These are phyloP conservation scores for Molossus alvarezi DNA, from an alignment of 2,797 vertebrate genomes.

Conservation along the genomic window DNA sequence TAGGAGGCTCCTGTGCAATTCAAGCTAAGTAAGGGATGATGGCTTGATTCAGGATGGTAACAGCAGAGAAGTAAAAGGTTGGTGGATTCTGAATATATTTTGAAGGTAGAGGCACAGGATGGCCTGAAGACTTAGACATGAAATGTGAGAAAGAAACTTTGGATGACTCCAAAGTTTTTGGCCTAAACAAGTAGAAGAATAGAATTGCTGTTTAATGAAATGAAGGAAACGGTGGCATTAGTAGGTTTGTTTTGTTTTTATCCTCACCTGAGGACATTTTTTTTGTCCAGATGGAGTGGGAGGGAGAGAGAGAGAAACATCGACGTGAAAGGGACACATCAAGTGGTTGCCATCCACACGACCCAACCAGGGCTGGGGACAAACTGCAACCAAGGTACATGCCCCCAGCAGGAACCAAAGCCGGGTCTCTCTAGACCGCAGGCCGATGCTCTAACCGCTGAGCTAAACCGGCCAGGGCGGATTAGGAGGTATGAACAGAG, in stretches of 20 bases:
- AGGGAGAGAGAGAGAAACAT: too few relatives aligned
- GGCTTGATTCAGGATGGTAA: constrained; percentile 5
- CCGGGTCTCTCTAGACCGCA: too few relatives aligned
- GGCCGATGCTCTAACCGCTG: too few relatives aligned
- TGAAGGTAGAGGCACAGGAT: constrained; percentile 24
- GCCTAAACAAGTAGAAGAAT: constrained; percentile 42
- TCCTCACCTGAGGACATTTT: too few relatives aligned
- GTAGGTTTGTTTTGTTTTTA: constrained; percentile 12
- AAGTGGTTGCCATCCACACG: too few relatives aligned
- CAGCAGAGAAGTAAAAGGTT: constrained; percentile 1
- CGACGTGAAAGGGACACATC: too few relatives aligned
- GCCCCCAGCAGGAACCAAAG: too few relatives aligned
- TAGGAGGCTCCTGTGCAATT: constrained; percentile 37
- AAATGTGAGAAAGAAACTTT: constrained; percentile 48
- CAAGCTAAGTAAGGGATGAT: background rate
- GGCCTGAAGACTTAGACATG: constrained; percentile 1
- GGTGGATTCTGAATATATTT: constrained; percentile 15
- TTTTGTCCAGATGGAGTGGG: too few relatives aligned
- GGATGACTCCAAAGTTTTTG: constrained; percentile 38
- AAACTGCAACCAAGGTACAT: too few relatives aligned
- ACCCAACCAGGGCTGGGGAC: too few relatives aligned
- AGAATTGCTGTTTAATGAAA: constrained; percentile 39
- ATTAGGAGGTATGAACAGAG: constrained; percentile 39
- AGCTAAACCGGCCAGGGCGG: too few relatives aligned
- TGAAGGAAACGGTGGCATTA: constrained; percentile 26